Conservation (phyloP, 1,140 invertebrate species). For the Dendrolimus kikuchii region DNA sequence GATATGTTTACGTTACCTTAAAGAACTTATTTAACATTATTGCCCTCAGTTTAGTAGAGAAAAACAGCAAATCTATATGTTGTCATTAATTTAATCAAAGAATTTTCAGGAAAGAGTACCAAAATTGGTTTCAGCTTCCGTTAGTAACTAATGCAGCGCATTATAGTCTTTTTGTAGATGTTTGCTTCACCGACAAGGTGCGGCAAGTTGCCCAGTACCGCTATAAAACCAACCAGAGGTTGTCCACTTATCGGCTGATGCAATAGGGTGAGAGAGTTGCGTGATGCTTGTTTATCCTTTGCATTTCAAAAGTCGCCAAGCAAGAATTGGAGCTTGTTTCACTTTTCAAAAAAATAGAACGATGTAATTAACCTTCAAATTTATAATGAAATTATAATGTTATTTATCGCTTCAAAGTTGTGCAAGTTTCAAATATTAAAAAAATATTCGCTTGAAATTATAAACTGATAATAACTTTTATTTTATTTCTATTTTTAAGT, state of each 20-base stretch:
- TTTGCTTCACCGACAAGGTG: conserved; percentile 17
- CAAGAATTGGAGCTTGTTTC: conserved; percentile 11
- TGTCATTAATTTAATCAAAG: conserved; percentile 3
- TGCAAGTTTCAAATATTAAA: no score
- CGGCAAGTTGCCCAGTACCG: conserved; percentile 16
- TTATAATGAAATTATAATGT: no score
- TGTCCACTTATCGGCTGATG: conserved; percentile 51
- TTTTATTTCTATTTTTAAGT: no score
- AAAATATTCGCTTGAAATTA: no score
- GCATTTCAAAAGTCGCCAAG: conserved; percentile 18
- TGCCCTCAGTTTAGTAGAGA: neutral
- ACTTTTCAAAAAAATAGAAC: no score
- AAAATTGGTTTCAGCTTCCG: no score
- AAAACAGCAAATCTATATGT: neutral
- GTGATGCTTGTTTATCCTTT: conserved; percentile 41
- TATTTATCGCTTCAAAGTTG: no score
- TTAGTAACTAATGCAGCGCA: no score
- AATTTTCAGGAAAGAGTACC: conserved; percentile 3
- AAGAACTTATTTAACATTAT: no score
- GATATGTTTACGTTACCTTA: no score
- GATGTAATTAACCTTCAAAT: no score
- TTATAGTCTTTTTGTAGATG: neutral
- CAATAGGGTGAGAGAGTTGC: conserved; percentile 50
- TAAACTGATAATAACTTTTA: no score
- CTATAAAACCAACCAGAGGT: conserved; percentile 39